Evolutionary conservation across 1,140 invertebrate species (phyloP).

Genomic region (Octopus sinensis): DNA sequence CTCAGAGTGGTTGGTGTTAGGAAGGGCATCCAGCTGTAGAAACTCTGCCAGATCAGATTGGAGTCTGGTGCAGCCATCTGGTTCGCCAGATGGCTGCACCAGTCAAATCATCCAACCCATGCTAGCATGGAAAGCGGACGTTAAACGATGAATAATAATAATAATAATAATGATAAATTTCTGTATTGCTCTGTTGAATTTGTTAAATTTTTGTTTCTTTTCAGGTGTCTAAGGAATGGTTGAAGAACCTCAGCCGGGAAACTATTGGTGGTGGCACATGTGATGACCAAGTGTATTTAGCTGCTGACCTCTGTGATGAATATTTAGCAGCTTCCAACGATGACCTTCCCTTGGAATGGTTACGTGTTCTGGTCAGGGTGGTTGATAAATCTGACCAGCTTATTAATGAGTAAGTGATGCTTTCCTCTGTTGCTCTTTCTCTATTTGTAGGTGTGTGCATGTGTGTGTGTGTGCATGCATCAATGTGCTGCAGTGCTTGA

Average conservation of each 20-base stretch:
- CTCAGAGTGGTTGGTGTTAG: no score
- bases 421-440: background rate
- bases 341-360: background rate
- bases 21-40: background rate
- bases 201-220: background rate
- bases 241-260: background rate
- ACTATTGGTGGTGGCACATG: slow-evolving; percentile 1
- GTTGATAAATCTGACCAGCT: background rate
- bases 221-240: background rate
- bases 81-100: background rate
- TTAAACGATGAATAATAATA: background rate
- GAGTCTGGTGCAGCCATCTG: background rate
- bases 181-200: background rate
- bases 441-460: background rate
- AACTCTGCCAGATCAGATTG: background rate
- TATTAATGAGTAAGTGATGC: background rate
- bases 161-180: background rate
- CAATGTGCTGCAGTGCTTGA: no score
- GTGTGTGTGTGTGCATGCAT: background rate
- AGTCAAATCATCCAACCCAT: no score
- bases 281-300: background rate
- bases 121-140: no score
- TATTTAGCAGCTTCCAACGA: slow-evolving; percentile 6
- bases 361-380: background rate
- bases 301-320: background rate